These are phyloP conservation scores for Noturus placidus DNA, from an alignment of 2,113 vertebrate species.

Conservation along the genomic window DNA sequence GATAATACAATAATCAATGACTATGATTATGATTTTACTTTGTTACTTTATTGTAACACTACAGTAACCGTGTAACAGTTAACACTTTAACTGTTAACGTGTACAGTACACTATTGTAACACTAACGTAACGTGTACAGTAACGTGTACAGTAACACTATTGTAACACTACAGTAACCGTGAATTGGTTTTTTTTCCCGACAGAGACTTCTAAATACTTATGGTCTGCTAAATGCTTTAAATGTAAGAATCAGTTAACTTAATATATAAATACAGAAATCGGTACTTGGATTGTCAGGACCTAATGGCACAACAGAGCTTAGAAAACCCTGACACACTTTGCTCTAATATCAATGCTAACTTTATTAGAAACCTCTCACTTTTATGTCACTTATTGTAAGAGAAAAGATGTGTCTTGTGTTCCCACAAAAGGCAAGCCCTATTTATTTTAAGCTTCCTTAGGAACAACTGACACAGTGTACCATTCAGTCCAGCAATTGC, in stretches of 20 bases:
- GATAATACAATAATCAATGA: background rate
- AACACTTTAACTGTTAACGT: too few relatives aligned
- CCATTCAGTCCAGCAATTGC: slow-evolving; percentile 11
- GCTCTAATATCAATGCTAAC: background rate
- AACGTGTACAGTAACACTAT: too few relatives aligned
- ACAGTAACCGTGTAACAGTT: background rate
- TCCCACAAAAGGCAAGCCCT: background rate
- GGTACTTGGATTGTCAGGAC: slow-evolving; percentile 41
- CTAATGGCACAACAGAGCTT: background rate
- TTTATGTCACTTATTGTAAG: background rate
- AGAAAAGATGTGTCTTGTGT: background rate
- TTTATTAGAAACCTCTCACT: background rate
- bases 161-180: background rate
- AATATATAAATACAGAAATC: slow-evolving; percentile 32
- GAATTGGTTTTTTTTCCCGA: background rate
- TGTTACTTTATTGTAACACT: background rate
- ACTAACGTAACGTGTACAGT: too few relatives aligned
- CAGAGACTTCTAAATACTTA: background rate
- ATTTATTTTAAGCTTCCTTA: slow-evolving; percentile 21
- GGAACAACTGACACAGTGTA: slow-evolving; percentile 26
- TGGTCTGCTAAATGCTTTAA: background rate
- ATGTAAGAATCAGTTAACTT: background rate
- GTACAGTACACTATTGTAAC: too few relatives aligned
- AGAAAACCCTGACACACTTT: background rate
- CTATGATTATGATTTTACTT: background rate